Evolutionary conservation across 2,113 vertebrate species (phyloP).

Genomic region (Lamprologus sp.): DNA sequence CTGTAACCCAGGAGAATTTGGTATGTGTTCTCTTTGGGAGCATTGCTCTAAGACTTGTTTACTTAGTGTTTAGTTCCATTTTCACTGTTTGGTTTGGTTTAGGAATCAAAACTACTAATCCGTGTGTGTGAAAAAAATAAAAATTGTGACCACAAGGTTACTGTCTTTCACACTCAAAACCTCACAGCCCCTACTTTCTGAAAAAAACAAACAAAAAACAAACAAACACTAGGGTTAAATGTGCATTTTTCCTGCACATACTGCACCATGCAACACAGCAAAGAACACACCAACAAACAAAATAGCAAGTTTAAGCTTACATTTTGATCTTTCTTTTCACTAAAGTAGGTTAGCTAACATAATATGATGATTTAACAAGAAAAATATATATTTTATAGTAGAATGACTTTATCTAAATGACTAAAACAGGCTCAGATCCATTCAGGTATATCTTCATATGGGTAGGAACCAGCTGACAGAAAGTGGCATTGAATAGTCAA

Average conservation of each 20-base stretch:
- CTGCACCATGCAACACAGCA: not conserved
- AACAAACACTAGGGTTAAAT: not conserved
- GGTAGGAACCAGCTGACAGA: not conserved
- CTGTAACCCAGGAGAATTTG: not conserved
- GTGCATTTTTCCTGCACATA: not conserved
- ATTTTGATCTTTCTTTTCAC: not conserved
- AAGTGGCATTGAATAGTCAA: not conserved
- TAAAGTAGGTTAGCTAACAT: not conserved
- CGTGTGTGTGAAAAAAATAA: not conserved
- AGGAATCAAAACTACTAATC: not conserved
- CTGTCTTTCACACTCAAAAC: not conserved
- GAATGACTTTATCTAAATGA: not conserved
- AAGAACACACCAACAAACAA: not conserved
- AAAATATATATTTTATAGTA: not conserved
- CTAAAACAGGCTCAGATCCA: not conserved
- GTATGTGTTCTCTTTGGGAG: not conserved
- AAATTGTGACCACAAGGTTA: not conserved
- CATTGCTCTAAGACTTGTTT: not conserved
- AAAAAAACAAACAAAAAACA: not conserved
- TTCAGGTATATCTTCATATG: not conserved
- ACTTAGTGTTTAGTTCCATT: not conserved
- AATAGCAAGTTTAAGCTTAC: not conserved
- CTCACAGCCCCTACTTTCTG: not conserved
- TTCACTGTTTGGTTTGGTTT: not conserved
- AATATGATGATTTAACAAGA: not conserved